Evolutionary conservation across 2,888 invertebrate species (phyloP).

Genomic region (Aphidius colemani): DNA sequence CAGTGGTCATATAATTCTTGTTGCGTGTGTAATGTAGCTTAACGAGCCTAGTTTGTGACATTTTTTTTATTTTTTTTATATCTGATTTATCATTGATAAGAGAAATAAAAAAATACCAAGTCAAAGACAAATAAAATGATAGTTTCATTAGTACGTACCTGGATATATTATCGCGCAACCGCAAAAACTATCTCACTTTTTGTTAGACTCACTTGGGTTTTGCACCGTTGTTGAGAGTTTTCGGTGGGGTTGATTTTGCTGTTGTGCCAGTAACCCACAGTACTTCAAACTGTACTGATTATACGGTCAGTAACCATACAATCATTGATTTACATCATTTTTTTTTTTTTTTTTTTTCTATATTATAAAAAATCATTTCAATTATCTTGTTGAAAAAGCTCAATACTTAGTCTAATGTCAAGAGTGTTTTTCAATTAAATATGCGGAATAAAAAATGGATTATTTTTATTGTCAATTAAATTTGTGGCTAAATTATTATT

Average conservation of each 20-base stretch:
- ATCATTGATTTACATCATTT: conserved; percentile 8
- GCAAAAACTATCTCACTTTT: conserved; percentile 10
- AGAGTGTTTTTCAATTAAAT: neutral
- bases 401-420: no score
- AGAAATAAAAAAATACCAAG: conserved; percentile 2
- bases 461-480: no score
- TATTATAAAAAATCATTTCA: neutral
- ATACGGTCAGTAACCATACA: conserved; percentile 50
- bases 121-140: neutral
- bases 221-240: conserved; percentile 10
- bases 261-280: conserved; percentile 58
- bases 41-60: conserved; percentile 24
- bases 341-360: neutral
- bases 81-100: neutral
- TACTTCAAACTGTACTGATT: conserved; percentile 49
- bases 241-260: conserved; percentile 19
- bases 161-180: conserved; percentile 26
- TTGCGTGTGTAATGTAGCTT: conserved; percentile 31
- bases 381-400: no score
- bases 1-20: conserved; percentile 19
- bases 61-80: neutral
- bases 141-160: conserved; percentile 24
- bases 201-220: conserved; percentile 9
- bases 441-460: neutral
- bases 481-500: no score